Evolutionary conservation across 92 coral and sea anemone species (phyloP), one percentile per base, ranked within the genome.

Genomic region (Desmophyllum pertusum): DNA sequence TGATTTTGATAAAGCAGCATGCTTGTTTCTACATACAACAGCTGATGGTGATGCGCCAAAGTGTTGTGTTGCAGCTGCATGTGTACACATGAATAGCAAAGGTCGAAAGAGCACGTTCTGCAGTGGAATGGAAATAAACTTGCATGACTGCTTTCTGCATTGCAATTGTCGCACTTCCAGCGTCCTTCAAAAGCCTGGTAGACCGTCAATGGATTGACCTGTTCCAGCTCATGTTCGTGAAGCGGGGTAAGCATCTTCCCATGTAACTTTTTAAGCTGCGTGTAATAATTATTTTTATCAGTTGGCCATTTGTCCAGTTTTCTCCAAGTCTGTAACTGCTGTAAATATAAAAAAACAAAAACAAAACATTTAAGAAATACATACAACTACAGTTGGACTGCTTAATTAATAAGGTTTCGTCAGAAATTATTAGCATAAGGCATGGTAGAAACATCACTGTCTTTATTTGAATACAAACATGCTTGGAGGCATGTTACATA

Each of bases 141-240:
- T 4, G 76, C 78, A 69, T 35, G 19, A 42, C 29, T 59, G 59
- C 80, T 85, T 73, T 92, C 83, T 61, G 64, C 72, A 25, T 68
- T 39, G 40, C 98, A 94, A 84, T 91, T 77, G 82, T 94, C 98
- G 65, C 98, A 94, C 76, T 81, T 87, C 98, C 98, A 94, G 23
- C 87, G 43, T 1, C 98, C 98, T 23, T 21, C 75, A 81, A 53
- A 89, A 18, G 81, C 64, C 40, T 84, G 65, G 75, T 94, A 94
- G 41, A 85, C 86, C 0, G 15, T 31, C 63, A 52, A 21, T 9
- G 96, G 96, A 65, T 93, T 50, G 6, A 65, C 87, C 65, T 68
- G 70, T 11, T 66, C 25, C 52, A 93, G 84, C 13, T 53, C 78
- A 68, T 93, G 96, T 21, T 50, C 76, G 70, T 93, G 96, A 55